Percentiles rank a stretch among this genome's conserved stretches.
Evolutionary conservation across 1,140 invertebrate genomes (phyloP).

Genomic region (Achatina immaculata): DNA sequence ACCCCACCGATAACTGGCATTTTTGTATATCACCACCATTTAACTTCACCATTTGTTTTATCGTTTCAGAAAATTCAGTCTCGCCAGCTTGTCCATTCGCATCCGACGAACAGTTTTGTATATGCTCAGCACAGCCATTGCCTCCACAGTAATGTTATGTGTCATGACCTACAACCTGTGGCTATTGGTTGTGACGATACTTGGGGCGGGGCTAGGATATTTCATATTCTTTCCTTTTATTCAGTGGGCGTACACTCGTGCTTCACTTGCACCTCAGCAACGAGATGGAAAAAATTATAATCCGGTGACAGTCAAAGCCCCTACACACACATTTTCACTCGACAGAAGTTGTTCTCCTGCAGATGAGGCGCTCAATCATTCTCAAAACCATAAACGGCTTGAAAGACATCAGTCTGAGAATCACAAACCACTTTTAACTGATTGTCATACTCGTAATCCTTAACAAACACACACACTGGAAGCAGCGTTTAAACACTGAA

Average conservation of each 20-base stretch:
- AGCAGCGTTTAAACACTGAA: no score
- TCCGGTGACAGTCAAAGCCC: background rate
- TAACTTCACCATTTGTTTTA: no score
- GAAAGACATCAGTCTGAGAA: no score
- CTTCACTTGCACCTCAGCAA: background rate
- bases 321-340: background rate
- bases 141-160: background rate
- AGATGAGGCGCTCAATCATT: background rate
- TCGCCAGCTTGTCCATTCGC: background rate
- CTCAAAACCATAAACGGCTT: background rate
- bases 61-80: no score
- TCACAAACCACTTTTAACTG: no score
- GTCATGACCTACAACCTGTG: conserved; percentile 3
- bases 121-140: background rate
- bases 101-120: background rate
- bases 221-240: background rate
- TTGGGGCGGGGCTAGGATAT: background rate
- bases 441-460: no score
- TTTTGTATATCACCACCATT: no score
- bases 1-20: no score
- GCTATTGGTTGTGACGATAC: background rate
- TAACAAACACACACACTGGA: no score
- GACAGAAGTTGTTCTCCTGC: background rate
- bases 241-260: background rate
- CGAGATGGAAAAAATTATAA: background rate